Conservation (phyloP, 2,888 invertebrate species). For the Synergus japonicus region DNA sequence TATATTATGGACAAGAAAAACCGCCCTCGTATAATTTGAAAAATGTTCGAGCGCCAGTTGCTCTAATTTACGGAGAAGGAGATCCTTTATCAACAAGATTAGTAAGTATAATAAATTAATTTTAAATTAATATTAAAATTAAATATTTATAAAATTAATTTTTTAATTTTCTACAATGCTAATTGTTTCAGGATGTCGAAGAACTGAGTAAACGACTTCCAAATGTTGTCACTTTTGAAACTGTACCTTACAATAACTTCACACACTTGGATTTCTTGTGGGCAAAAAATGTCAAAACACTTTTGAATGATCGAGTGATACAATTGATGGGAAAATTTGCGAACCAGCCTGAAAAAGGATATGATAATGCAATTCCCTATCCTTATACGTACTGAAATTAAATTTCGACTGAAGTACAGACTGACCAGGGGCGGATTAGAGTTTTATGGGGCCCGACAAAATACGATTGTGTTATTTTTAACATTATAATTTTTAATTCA, state of each 20-base stretch:
- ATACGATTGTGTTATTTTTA: too few species aligned
- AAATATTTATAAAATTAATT: too few species aligned
- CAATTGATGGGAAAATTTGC: constrained; percentile 45
- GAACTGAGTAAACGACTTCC: constrained; percentile 43
- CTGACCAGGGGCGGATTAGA: neutral
- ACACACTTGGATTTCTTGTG: constrained; percentile 53
- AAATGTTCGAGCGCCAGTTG: constrained; percentile 58
- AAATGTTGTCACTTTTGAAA: constrained; percentile 46
- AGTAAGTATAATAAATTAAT: neutral
- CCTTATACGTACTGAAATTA: neutral
- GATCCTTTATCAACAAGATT: constrained; percentile 53
- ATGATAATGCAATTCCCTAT: neutral
- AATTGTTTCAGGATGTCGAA: constrained; percentile 8
- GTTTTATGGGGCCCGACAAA: too few species aligned
- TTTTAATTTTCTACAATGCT: too few species aligned
- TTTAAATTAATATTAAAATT: neutral
- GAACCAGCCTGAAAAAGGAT: neutral
- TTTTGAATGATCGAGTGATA: constrained; percentile 55
- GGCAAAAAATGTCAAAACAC: constrained; percentile 51
- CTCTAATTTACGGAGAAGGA: constrained; percentile 60
- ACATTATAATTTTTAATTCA: too few species aligned
- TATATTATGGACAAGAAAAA: constrained; percentile 50
- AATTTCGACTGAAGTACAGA: neutral
- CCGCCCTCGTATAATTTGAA: constrained; percentile 58
- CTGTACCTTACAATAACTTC: constrained; percentile 43